A percentile compares a stretch with the other conserved stretches of the same genome.
Evolutionary conservation across 2,113 vertebrate genomes (phyloP).

Genomic region (Tapirus terrestris): DNA sequence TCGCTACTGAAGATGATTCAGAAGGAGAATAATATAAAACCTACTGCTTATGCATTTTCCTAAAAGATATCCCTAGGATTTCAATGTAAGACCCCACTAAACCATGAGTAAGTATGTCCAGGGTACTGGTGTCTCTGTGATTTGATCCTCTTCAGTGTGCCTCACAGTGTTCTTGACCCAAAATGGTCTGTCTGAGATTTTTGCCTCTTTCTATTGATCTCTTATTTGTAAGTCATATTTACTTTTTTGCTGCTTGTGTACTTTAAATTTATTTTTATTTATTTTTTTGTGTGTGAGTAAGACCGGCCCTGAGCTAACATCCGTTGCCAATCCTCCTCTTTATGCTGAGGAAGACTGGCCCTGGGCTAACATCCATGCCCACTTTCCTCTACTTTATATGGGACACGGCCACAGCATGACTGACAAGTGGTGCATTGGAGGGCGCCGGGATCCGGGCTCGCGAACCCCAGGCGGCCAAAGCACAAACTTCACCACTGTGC

Average conservation of each 20-base stretch:
- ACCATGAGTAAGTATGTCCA: neutral
- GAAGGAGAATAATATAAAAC: neutral
- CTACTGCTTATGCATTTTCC: neutral
- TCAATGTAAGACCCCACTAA: neutral
- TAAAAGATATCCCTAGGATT: neutral
- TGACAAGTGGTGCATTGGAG: too few species aligned
- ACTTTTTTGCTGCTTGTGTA: neutral
- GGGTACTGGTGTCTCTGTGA: neutral
- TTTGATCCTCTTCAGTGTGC: neutral
- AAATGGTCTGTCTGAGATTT: neutral
- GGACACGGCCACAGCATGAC: too few species aligned
- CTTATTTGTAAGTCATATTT: neutral
- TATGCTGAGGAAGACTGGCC: too few species aligned
- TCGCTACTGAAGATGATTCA: neutral
- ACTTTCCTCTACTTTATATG: too few species aligned
- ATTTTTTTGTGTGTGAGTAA: too few species aligned
- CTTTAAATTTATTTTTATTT: neutral
- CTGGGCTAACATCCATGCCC: too few species aligned
- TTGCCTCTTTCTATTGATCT: neutral
- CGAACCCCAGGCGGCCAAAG: too few species aligned
- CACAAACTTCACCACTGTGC: too few species aligned
- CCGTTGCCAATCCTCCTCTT: too few species aligned
- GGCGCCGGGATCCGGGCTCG: too few species aligned
- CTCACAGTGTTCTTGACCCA: neutral
- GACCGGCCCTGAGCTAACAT: too few species aligned